Base-by-base conservation (phyloP, 2,888 invertebrate species). In the Drosophila acutilabella region DNA sequence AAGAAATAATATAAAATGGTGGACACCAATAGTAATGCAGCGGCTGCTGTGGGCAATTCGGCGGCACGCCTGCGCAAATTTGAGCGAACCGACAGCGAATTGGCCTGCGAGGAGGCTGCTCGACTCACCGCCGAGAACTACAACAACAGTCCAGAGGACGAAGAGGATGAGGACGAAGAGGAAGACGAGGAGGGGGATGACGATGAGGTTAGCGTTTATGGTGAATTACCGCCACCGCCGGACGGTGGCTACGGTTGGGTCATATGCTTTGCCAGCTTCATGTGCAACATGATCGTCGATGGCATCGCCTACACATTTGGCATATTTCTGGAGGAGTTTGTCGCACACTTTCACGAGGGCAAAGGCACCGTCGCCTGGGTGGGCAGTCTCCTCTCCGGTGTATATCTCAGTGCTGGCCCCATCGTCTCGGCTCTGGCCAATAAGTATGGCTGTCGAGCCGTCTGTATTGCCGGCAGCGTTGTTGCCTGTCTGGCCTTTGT, bases 251-350 rank as follows among this genome's bases (percentile, higher is more conserved):
- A 96, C 92, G 97, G 97, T 40, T 97, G 97, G 97, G 96, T 98
- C 90, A 97, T 99, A 90, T 98, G 99, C 59, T 95, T 97, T 89
- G 98, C 98, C 58, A 98, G 98, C 47, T 98, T 99, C 93, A 95
- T 99, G 95, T 98, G 98, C 93, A 99, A 99, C 94, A 95, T 99
- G 94, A 97, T 99, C 84, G 98, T 99, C 64, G 99, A 99, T 92
- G 99, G 98, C 84, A 98, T 99, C 74, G 97, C 98, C n/a, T 99
- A 99, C 93, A 98, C 98, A 7, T 99, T 99, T 92, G 99, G 99
- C 58, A 96, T 99, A 90, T 97, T 98, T 93, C 94, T 98, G 50
- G 94, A 95, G 30, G 95, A 96, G 89, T 95, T 98, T 88, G 96
- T 96, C 70, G 93, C 93, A 2, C 95, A 95, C 91, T 99, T 97